These are phyloP conservation scores for Gymnarchus niloticus DNA, from an alignment of 2,113 vertebrate genomes.

Conservation along the genomic window DNA sequence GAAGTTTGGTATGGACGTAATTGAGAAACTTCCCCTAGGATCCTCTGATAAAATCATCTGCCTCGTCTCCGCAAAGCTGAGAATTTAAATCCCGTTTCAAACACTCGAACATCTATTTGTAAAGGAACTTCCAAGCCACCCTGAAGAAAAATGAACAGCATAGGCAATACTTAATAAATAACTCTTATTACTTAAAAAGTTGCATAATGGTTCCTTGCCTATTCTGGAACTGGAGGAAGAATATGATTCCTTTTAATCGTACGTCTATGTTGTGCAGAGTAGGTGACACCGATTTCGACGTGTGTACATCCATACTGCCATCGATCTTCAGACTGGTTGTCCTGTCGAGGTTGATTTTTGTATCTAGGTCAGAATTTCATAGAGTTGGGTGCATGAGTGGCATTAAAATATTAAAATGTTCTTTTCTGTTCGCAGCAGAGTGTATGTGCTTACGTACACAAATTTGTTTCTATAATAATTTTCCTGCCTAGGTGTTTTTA, in stretches of 20 bases:
- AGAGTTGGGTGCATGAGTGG: background rate
- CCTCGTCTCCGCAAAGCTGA: slow-evolving; percentile 42
- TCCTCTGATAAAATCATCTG: slow-evolving; percentile 44
- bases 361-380: background rate
- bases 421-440: background rate
- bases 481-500: background rate
- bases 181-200: background rate
- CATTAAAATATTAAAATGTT: background rate
- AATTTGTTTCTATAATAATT: background rate
- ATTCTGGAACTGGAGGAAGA: background rate
- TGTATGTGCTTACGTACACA: background rate
- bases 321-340: no score
- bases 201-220: background rate
- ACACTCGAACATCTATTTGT: background rate
- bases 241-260: background rate
- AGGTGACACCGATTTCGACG: no score
- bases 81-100: slow-evolving; percentile 36
- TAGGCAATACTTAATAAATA: background rate
- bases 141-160: background rate
- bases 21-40: slow-evolving; percentile 49
- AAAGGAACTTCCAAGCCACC: background rate
- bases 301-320: no score
- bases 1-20: slow-evolving; percentile 42
- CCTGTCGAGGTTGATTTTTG: no score
- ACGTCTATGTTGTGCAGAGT: no score